Conservation (phyloP, 2,113 vertebrate species). For the Panthera uncia region DNA sequence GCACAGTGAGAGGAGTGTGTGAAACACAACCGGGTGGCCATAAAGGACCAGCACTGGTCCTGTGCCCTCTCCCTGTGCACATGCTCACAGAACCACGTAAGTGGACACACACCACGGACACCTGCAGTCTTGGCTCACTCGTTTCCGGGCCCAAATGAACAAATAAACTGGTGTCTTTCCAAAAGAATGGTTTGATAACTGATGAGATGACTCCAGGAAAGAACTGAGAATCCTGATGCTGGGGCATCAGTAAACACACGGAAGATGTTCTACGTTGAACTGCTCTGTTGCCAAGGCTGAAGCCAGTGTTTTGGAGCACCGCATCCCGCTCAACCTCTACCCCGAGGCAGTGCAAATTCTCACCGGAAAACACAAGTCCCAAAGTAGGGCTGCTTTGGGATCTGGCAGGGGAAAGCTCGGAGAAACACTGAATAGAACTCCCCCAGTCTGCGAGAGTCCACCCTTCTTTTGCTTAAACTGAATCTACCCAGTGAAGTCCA, state of each 20-base stretch:
- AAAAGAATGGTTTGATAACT: neutral
- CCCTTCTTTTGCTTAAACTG: neutral
- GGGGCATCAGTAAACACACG: neutral
- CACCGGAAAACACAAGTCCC: neutral
- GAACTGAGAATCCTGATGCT: neutral
- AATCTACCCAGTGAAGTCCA: neutral
- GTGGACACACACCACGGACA: neutral
- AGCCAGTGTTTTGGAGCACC: neutral
- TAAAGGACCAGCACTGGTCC: neutral
- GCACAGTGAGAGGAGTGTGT: neutral
- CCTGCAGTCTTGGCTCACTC: neutral
- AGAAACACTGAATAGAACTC: neutral
- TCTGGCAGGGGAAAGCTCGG: neutral
- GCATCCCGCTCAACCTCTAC: neutral
- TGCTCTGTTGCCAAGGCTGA: neutral
- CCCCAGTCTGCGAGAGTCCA: no score
- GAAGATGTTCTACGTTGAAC: neutral
- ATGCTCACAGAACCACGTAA: conserved; percentile 11
- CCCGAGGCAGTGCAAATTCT: neutral
- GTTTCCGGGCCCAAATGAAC: neutral
- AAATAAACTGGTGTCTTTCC: neutral
- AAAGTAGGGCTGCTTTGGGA: neutral
- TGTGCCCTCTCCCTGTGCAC: neutral
- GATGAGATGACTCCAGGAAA: neutral
- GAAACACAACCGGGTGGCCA: neutral